Percentiles rank a stretch among this genome's conserved stretches.
Evolutionary conservation across 1,140 invertebrate species (phyloP).

Genomic region (Tetragnatha versicolor): DNA sequence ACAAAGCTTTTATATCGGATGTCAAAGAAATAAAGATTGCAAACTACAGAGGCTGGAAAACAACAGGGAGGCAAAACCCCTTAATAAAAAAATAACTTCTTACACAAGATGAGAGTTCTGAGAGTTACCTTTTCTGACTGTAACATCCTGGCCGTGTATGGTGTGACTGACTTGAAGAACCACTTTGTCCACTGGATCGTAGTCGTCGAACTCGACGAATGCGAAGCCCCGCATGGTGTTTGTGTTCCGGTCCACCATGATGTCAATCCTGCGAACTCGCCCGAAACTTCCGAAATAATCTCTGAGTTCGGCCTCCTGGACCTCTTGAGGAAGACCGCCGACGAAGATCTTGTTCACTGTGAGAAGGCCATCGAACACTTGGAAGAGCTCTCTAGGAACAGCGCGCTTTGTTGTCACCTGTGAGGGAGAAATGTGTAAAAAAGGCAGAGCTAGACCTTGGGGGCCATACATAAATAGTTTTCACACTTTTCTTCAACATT

Average conservation of each 20-base stretch:
- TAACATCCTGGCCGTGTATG: constrained; percentile 32
- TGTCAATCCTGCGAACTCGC: constrained; percentile 68
- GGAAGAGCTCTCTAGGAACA: constrained; percentile 31
- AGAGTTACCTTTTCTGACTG: constrained; percentile 46
- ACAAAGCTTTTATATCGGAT: too few relatives aligned
- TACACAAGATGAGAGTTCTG: too few relatives aligned
- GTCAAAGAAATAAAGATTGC: too few relatives aligned
- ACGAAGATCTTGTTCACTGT: constrained; percentile 81
- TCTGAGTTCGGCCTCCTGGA: constrained; percentile 89
- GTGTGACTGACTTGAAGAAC: constrained; percentile 20
- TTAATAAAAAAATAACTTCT: too few relatives aligned
- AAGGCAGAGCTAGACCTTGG: too few relatives aligned
- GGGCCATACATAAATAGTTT: too few relatives aligned
- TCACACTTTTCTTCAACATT: too few relatives aligned
- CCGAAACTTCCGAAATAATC: constrained; percentile 90
- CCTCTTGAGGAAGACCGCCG: constrained; percentile 88
- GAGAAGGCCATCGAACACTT: constrained; percentile 30
- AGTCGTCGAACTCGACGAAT: constrained; percentile 50
- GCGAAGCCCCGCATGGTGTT: constrained; percentile 31
- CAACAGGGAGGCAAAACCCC: too few relatives aligned
- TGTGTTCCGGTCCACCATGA: constrained; percentile 45
- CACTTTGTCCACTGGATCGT: constrained; percentile 47
- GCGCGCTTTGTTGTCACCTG: constrained; percentile 42
- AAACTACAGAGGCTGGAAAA: too few relatives aligned
- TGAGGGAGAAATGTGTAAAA: background rate